phyloP scores from a whole-genome alignment of 2,888 invertebrate species.

The Hirtodrosophila duncani region DNA sequence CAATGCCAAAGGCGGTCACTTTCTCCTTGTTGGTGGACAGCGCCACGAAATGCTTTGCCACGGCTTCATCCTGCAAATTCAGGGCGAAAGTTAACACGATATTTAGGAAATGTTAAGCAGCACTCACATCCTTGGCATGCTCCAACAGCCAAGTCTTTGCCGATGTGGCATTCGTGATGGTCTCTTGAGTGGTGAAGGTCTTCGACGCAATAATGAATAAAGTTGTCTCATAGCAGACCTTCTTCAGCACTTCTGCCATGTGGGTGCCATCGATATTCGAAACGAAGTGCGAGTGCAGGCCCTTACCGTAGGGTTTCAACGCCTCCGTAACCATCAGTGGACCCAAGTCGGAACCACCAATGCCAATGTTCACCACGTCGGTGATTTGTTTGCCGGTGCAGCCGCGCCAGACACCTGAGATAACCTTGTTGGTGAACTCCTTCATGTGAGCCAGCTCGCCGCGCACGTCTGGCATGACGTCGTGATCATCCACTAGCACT shows the following conservation, averaged over 20 bases:
- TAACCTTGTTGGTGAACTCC: slow-evolving; percentile 89
- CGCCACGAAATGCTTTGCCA: slow-evolving; percentile 98
- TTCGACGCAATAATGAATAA: slow-evolving; percentile 99
- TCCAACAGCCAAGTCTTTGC: slow-evolving; percentile 97
- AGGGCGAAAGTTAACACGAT: too few relatives aligned
- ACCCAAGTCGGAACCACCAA: slow-evolving; percentile 99
- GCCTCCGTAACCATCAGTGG: slow-evolving; percentile 99
- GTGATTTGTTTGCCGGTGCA: slow-evolving; percentile 96
- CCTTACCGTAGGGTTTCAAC: slow-evolving; percentile 91
- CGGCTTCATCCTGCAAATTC: slow-evolving; percentile 85
- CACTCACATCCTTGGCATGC: slow-evolving; percentile 89
- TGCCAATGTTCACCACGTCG: slow-evolving; percentile 99
- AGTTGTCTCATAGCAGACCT: slow-evolving; percentile 93
- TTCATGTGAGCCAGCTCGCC: slow-evolving; percentile 96
- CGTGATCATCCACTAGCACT: slow-evolving; percentile 89
- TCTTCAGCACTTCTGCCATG: slow-evolving; percentile 93
- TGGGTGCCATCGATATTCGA: slow-evolving; percentile 99
- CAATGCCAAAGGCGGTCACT: slow-evolving; percentile 98
- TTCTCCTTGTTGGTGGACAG: slow-evolving; percentile 96
- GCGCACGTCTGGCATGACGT: slow-evolving; percentile 96
- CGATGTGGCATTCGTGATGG: slow-evolving; percentile 98
- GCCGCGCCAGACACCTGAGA: slow-evolving; percentile 85
- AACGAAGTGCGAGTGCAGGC: slow-evolving; percentile 94
- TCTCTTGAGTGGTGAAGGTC: slow-evolving; percentile 99
- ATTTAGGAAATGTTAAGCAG: too few relatives aligned